Evolutionary conservation across 1,140 invertebrate species (phyloP).

Genomic region (Drosophila biarmipes): DNA sequence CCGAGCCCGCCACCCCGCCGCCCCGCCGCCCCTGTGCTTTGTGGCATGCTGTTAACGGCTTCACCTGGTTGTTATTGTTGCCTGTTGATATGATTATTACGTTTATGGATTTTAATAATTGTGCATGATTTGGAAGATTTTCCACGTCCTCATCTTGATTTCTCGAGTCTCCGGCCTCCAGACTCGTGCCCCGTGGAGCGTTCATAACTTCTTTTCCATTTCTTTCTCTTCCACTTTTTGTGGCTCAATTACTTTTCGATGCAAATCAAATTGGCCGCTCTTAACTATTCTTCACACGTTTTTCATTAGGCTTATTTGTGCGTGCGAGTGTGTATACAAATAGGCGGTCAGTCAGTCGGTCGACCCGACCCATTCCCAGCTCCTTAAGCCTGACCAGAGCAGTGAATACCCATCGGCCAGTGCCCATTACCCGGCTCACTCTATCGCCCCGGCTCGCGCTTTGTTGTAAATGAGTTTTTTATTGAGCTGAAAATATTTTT

Average conservation of each 20-base stretch:
- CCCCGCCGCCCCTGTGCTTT: conserved; percentile 2
- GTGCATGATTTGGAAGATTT: conserved; percentile 83
- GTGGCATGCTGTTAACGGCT: conserved; percentile 74
- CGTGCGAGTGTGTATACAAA: conserved; percentile 29
- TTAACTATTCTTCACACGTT: conserved; percentile 84
- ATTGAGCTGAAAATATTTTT: conserved; percentile 70
- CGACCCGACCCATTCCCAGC: conserved; percentile 22
- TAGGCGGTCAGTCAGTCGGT: conserved; percentile 6
- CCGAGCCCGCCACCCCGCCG: too few relatives aligned
- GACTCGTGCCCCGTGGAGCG: conserved; percentile 72
- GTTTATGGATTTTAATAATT: conserved; percentile 84
- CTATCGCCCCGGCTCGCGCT: conserved; percentile 17
- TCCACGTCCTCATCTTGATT: conserved; percentile 29
- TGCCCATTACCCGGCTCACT: conserved; percentile 1
- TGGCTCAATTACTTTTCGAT: conserved; percentile 84
- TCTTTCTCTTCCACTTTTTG: conserved; percentile 40
- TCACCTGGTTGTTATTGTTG: conserved; percentile 45
- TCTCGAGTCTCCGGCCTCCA: not conserved
- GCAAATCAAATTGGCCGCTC: conserved; percentile 83
- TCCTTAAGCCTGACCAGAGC: conserved; percentile 27
- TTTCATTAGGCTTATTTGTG: conserved; percentile 69
- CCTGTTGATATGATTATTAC: conserved; percentile 82
- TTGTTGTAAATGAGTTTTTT: conserved; percentile 75
- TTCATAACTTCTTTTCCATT: conserved; percentile 58
- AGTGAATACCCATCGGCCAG: not conserved